These are phyloP conservation scores for Nibea albiflora DNA, from an alignment of 2,113 vertebrate genomes.

Conservation along the genomic window DNA sequence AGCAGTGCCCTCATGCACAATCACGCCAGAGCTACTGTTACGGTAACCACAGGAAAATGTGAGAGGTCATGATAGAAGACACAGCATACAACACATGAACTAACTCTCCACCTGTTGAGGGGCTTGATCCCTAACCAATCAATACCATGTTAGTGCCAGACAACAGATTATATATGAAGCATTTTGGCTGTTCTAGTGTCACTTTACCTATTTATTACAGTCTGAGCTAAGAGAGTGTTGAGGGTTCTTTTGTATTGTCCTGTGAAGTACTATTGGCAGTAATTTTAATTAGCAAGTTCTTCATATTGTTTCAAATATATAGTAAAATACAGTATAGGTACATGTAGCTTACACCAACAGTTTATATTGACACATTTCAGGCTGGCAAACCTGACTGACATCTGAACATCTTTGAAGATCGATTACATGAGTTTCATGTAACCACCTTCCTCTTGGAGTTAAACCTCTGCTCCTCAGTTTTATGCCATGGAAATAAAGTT, in stretches of 20 bases:
- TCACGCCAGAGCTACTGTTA: not conserved
- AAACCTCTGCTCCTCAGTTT: not conserved
- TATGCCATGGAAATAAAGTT: not conserved
- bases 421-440: not conserved
- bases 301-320: not conserved
- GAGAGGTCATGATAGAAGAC: no score
- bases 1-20: not conserved
- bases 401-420: not conserved
- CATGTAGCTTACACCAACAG: not conserved
- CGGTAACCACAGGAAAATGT: no score
- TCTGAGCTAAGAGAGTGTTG: not conserved
- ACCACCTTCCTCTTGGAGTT: not conserved
- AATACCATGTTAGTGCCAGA: not conserved
- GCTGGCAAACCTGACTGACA: not conserved
- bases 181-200: not conserved
- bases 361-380: not conserved
- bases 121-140: not conserved
- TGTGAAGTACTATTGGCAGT: not conserved
- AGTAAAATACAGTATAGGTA: not conserved
- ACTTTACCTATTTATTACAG: not conserved
- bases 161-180: not conserved
- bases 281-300: not conserved
- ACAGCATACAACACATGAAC: no score
- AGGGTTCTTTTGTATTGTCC: not conserved
- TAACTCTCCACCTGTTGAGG: not conserved